These are phyloP conservation scores for Gymnopithys bicolor DNA, from an alignment of 2,797 vertebrate genomes.

Conservation along the genomic window DNA sequence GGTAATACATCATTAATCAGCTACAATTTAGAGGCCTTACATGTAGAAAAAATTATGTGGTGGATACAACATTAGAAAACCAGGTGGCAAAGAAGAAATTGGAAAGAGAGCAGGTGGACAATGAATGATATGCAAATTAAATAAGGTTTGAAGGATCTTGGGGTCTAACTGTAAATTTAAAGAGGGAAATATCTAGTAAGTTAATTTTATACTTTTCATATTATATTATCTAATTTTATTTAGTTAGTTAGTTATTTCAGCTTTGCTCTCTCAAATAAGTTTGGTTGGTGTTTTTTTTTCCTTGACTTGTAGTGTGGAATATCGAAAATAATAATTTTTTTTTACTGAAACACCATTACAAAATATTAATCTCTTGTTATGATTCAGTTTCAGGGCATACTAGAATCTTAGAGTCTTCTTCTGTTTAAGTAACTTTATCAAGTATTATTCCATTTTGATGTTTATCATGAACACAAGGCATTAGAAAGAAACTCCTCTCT, in stretches of 20 bases:
- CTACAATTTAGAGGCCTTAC: not conserved
- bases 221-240: not conserved
- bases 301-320: not conserved
- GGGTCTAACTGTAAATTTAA: not conserved
- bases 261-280: not conserved
- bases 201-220: not conserved
- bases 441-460: not conserved
- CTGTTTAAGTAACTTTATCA: not conserved
- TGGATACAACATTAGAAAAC: constrained; percentile 17
- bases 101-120: constrained; percentile 36
- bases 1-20: not conserved
- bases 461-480: not conserved
- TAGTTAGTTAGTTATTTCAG: not conserved
- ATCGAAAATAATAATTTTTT: not conserved
- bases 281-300: not conserved
- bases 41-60: not conserved
- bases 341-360: not conserved
- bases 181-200: not conserved
- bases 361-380: not conserved
- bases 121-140: constrained; percentile 12
- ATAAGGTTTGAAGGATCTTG: not conserved
- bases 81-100: constrained; percentile 24
- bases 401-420: not conserved
- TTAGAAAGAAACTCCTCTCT: not conserved
- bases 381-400: not conserved